Base-by-base conservation (phyloP, 2,113 vertebrate genomes). In the Ploceus nigricollis region DNA sequence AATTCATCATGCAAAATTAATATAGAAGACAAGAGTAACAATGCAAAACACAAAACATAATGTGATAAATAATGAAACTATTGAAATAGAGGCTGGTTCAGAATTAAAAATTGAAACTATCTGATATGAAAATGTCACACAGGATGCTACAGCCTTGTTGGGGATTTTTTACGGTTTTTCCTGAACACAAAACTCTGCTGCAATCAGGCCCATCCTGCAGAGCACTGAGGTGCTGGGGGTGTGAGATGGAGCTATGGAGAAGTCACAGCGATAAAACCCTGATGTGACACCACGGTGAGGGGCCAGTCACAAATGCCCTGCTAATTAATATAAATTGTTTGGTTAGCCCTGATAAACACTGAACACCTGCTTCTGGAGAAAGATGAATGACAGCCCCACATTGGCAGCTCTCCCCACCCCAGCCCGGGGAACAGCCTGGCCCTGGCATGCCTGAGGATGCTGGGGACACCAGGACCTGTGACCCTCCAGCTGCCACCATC, bases 1-100 rank as follows among this genome's bases (percentile, higher is more conserved):
- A 77, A 95, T 92, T 89, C 73, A 77, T 93, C 92, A 89, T 95
- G 93, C 65, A 97, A 95, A 96, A 92, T 94, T 95, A 93, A 96
- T 93, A 64, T 0, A 28, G 80, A 60, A 95, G 72, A 90, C 83
- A 93, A 81, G 58, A 87, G 83, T 78, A 92, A 94, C 61, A 75
- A 82, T 33, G 69, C 87, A 84, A 89, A 95, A 92, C 66, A 93
- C 68, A 89, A 87, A 96, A 87, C 7, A 19, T 54, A 70, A 93
- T 37, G 78, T 40, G 80, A 96, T 97, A 94, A 96, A 97, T 96
- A 93, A 97, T 94, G 82, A 73, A 96, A 79, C 68, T 78, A 56
- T 60, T 92, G 94, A 81, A 96, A 89, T 63, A 87, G 69, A 75
- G 79, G 65, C 89, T 95, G 93, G 39, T 95, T 60, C 39, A 4